Conservation (phyloP, 2,113 vertebrate genomes). For the Ginglymostoma cirratum region DNA sequence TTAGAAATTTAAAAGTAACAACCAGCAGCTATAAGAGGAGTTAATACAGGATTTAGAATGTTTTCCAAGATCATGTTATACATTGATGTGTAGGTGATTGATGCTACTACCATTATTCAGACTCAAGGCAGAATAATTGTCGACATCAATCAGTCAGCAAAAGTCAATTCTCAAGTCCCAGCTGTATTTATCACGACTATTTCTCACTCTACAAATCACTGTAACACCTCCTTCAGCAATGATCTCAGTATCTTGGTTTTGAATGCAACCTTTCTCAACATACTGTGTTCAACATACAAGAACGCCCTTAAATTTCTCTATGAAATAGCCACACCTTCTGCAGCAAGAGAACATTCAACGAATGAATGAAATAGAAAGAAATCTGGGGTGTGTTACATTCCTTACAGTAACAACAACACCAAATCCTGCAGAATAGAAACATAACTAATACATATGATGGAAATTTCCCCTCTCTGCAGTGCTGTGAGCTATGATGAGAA, state of each 20-base stretch:
- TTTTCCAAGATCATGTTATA: not conserved
- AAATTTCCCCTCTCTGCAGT: no score
- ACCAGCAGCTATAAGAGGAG: not conserved
- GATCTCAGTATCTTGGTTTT: not conserved
- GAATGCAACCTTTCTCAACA: not conserved
- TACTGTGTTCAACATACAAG: no score
- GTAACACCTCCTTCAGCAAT: not conserved
- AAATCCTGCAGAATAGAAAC: not conserved
- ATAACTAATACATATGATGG: not conserved
- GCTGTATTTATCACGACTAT: not conserved
- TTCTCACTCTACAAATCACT: not conserved
- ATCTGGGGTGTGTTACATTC: not conserved
- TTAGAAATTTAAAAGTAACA: not conserved
- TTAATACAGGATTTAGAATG: not conserved
- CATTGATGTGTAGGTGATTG: not conserved
- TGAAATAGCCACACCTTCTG: not conserved
- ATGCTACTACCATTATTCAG: not conserved
- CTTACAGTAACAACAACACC: not conserved
- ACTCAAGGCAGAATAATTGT: not conserved
- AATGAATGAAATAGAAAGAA: not conserved
- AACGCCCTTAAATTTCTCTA: not conserved
- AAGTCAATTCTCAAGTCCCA: not conserved
- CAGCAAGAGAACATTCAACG: not conserved
- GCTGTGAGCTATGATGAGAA: no score
- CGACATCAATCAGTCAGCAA: not conserved